Evolutionary conservation across 1,140 invertebrate genomes (phyloP), one percentile per base, ranked within the genome.

Genomic region (Bombus soroeensis): DNA sequence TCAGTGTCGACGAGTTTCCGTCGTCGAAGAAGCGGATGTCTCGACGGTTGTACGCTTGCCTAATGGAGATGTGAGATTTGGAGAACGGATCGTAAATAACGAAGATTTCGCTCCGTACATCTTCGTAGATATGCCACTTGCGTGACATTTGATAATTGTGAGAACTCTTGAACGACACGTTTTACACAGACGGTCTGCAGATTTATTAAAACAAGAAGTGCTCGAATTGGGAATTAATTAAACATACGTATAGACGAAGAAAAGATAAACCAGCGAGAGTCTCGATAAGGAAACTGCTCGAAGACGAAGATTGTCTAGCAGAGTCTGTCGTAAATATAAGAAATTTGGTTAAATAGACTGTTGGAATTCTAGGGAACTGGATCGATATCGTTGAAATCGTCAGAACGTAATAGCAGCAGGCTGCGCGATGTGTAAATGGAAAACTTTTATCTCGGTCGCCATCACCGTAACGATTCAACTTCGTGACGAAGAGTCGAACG

Each of bases 381-480:
- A 12, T n/a, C 43, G 64, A 53, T 70, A 70, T 25, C 1, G n/a
- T 68, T 34, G 66, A 68, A 10, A 64, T 32, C n/a, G 8, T 8
- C 0, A 18, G 1, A 32, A 15, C 32, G 64, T 66, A 34, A 66
- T 66, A 32, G 32, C 15, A 12, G 62, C 13, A 64, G n/a, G 62
- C 62, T 13, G 41, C 2, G 25, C 28, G 28, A 13, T 3, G 41
- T n/a, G 62, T 57, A 83, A 83, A 83, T 80, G 68, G 47, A 47
- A 85, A 85, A 80, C 39, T 85, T 85, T 79, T 85, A 85, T 85
- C 83, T 59, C 2, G 9, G 34, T 28, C 47, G 53, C 66, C 62
- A 77, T 76, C 81, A n/a, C 43, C n/a, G 66, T 72, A 80, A 85
- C 83, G 83, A 80, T 64, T 32, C 32, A 85, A 85, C 66, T 85